Conservation (phyloP, 2,113 vertebrate species). For the Ammodytes dubius region DNA sequence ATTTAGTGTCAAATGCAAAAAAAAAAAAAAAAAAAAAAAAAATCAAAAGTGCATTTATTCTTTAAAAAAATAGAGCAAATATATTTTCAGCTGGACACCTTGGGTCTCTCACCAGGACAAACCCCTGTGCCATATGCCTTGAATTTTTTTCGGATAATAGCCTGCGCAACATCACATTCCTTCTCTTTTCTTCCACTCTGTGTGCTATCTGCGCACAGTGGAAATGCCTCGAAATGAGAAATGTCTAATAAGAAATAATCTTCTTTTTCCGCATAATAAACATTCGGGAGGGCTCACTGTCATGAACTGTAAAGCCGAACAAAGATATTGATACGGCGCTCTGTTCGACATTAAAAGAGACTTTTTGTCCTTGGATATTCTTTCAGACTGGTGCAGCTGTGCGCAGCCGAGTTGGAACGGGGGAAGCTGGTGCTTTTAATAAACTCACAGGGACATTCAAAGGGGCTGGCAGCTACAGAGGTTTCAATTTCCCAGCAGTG, state of each 20-base stretch:
- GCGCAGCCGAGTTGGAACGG: conserved; percentile 69
- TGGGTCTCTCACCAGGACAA: conserved; percentile 43
- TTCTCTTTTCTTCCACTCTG: conserved; percentile 6
- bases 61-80: conserved; percentile 58
- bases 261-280: conserved; percentile 55
- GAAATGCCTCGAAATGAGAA: conserved; percentile 46
- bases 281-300: conserved; percentile 67
- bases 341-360: conserved; percentile 69
- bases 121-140: conserved; percentile 34
- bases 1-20: conserved; percentile 75
- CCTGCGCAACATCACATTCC: conserved; percentile 36
- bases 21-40: conserved; percentile 67
- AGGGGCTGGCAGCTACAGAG: conserved; percentile 78
- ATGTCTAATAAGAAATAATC: conserved; percentile 60
- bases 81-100: conserved; percentile 52
- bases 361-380: conserved; percentile 80
- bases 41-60: conserved; percentile 73
- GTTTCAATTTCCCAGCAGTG: conserved; percentile 82
- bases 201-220: conserved; percentile 29
- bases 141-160: conserved; percentile 60
- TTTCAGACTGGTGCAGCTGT: conserved; percentile 74
- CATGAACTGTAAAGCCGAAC: conserved; percentile 62
- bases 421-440: conserved; percentile 83
- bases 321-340: conserved; percentile 71
- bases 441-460: conserved; percentile 80